phyloP scores from a whole-genome alignment of 2,797 vertebrate species.

The Amazona ochrocephala region DNA sequence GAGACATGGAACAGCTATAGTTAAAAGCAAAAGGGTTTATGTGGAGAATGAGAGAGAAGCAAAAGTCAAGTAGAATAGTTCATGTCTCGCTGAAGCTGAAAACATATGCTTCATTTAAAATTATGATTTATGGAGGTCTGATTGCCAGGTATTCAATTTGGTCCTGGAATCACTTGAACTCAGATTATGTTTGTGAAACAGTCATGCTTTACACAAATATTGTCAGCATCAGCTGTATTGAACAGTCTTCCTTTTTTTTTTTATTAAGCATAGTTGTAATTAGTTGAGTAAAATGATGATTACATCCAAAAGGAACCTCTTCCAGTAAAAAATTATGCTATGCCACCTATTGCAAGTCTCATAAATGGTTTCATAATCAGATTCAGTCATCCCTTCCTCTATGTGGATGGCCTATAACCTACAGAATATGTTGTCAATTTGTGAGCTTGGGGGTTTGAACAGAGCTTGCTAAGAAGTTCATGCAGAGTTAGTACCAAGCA shows the following conservation, averaged over 20 bases:
- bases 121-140: slow-evolving; percentile 23
- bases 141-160: slow-evolving; percentile 57
- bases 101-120: not conserved
- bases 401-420: not conserved
- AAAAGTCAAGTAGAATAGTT: not conserved
- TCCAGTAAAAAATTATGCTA: slow-evolving; percentile 33
- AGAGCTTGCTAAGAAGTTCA: not conserved
- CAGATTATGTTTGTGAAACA: slow-evolving; percentile 24
- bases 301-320: slow-evolving; percentile 17
- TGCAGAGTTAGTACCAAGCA: not conserved
- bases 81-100: not conserved
- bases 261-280: slow-evolving; percentile 38
- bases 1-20: not conserved
- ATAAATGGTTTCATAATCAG: not conserved
- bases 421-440: slow-evolving; percentile 46
- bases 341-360: not conserved
- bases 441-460: not conserved
- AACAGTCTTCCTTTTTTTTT: not conserved
- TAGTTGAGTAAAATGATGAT: slow-evolving; percentile 37
- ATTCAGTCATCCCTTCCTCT: slow-evolving; percentile 9
- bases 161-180: slow-evolving; percentile 43
- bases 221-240: slow-evolving; percentile 41
- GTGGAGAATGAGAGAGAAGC: not conserved
- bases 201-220: slow-evolving; percentile 42
- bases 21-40: not conserved